A percentile compares a stretch with the other conserved stretches of the same genome.
These are phyloP conservation scores for Drosophila nigromelanica DNA, from an alignment of 1,140 invertebrate species.

Conservation along the genomic window DNA sequence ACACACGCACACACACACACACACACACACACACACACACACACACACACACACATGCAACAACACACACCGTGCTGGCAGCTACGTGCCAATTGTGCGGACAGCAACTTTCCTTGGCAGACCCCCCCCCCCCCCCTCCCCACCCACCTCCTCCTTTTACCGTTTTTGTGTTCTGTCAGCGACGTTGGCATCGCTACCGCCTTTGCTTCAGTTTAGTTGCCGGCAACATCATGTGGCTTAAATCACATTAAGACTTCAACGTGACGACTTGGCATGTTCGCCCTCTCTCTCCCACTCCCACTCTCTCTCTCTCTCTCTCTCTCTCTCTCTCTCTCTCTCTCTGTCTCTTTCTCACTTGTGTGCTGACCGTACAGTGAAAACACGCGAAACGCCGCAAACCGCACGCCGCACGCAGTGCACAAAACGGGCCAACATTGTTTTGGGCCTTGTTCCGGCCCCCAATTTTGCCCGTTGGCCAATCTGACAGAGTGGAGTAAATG, in stretches of 20 bases:
- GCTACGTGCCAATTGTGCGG: slow-evolving; percentile 69
- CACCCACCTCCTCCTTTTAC: neutral
- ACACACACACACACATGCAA: slow-evolving; percentile 9
- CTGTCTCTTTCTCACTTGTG: slow-evolving; percentile 6
- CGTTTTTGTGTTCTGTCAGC: slow-evolving; percentile 46
- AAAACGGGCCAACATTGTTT: slow-evolving; percentile 20
- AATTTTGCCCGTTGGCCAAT: neutral
- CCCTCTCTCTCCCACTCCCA: slow-evolving; percentile 4
- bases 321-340: neutral
- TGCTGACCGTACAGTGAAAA: no score
- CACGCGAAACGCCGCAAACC: slow-evolving; percentile 15
- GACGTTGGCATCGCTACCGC: slow-evolving; percentile 11
- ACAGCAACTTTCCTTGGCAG: slow-evolving; percentile 50
- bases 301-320: no score
- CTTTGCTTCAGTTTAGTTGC: slow-evolving; percentile 19
- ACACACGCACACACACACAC: slow-evolving; percentile 18
- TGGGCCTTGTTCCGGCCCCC: neutral
- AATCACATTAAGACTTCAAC: slow-evolving; percentile 72
- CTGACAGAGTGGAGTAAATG: slow-evolving; percentile 4
- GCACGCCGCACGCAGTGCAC: slow-evolving; percentile 19
- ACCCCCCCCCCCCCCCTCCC: neutral
- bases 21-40: slow-evolving; percentile 1
- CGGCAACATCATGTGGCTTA: slow-evolving; percentile 58
- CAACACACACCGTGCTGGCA: slow-evolving; percentile 11
- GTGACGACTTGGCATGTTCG: slow-evolving; percentile 63